Conservation (phyloP, 2,113 vertebrate species). For the Ia io region DNA sequence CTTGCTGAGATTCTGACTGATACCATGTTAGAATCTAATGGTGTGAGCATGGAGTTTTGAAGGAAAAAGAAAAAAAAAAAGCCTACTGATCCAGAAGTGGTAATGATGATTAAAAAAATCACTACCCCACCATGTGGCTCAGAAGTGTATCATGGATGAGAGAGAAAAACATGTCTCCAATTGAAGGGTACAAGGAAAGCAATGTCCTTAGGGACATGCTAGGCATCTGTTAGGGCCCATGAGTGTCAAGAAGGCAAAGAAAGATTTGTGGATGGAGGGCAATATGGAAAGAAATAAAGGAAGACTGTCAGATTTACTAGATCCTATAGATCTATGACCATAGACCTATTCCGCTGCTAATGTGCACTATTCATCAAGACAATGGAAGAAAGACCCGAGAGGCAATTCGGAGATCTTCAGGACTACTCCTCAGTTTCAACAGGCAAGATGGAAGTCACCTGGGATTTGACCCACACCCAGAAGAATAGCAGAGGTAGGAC, state of each 20-base stretch:
- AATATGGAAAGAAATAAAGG: background rate
- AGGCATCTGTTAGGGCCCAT: background rate
- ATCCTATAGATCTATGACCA: background rate
- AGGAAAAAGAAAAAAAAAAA: background rate
- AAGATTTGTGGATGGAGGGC: background rate
- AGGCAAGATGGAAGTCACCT: background rate
- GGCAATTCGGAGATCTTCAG: background rate
- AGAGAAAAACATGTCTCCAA: background rate
- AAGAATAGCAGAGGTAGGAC: background rate
- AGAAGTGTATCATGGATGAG: background rate
- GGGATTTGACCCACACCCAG: too few species aligned
- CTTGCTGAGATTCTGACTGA: background rate
- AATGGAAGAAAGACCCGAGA: background rate
- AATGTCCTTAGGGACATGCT: background rate
- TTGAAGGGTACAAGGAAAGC: background rate
- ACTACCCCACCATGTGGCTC: background rate
- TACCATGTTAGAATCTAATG: constrained; percentile 14
- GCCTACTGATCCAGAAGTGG: background rate
- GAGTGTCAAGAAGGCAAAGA: too few species aligned
- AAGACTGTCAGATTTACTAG: background rate
- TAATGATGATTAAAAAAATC: background rate
- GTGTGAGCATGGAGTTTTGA: background rate
- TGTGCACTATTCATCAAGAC: background rate
- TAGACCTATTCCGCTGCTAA: background rate
- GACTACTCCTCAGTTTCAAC: background rate